Evolutionary conservation across 2,888 invertebrate genomes (phyloP).

Genomic region (Pristionchus japonicus): DNA sequence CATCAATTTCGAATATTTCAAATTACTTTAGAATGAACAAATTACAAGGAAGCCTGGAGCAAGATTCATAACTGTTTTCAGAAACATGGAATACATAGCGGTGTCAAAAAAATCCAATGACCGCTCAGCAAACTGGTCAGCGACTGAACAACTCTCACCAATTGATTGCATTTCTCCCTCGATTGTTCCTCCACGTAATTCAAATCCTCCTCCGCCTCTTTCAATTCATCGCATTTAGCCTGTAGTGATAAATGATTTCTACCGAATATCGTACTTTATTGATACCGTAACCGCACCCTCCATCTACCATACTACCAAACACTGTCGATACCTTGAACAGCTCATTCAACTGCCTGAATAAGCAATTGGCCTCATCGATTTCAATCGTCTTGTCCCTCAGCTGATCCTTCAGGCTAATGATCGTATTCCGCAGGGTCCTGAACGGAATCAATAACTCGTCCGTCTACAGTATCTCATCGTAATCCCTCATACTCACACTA

Average conservation of each 20-base stretch:
- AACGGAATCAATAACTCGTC: not conserved
- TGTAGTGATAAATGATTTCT: not conserved
- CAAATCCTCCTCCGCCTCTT: not conserved
- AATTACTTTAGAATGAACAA: too few species aligned
- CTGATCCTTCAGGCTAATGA: not conserved
- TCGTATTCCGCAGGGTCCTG: not conserved
- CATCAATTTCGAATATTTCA: too few species aligned
- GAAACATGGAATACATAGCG: not conserved
- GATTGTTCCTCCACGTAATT: too few species aligned
- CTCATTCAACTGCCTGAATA: too few species aligned
- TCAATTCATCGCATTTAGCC: not conserved
- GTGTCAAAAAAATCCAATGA: not conserved
- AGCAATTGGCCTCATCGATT: not conserved
- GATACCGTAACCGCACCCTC: not conserved
- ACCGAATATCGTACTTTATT: not conserved
- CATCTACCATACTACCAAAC: not conserved
- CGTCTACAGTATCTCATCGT: not conserved
- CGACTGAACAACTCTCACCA: not conserved
- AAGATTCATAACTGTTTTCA: too few species aligned
- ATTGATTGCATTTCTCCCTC: not conserved
- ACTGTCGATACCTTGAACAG: not conserved
- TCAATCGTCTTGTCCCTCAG: not conserved
- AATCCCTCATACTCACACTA: not conserved
- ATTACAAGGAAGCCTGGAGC: too few species aligned
- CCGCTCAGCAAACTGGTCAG: too few species aligned